phyloP scores from a whole-genome alignment of 2,888 invertebrate species.

The Azorinus chamasolen region DNA sequence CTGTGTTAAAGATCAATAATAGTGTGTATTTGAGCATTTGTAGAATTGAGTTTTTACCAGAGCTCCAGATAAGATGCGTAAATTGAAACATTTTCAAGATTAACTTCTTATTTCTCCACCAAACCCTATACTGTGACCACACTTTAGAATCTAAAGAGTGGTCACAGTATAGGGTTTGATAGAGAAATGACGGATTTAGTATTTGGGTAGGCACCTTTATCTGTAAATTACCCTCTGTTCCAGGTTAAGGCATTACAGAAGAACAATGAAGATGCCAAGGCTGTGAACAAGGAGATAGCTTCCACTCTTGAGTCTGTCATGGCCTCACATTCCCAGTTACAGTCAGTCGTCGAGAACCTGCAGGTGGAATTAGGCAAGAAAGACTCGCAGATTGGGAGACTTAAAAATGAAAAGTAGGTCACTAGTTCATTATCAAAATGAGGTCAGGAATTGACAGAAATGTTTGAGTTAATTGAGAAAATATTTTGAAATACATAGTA shows the following conservation, averaged over 20 bases:
- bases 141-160: too few relatives aligned
- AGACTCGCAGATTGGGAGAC: slow-evolving; percentile 75
- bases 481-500: neutral
- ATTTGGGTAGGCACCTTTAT: too few relatives aligned
- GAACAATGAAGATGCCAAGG: slow-evolving; percentile 80
- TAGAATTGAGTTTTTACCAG: too few relatives aligned
- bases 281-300: slow-evolving; percentile 82
- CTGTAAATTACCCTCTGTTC: neutral
- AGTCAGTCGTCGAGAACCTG: slow-evolving; percentile 80
- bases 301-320: slow-evolving; percentile 83
- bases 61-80: too few relatives aligned
- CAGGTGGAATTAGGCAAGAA: slow-evolving; percentile 82
- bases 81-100: too few relatives aligned
- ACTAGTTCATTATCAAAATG: neutral
- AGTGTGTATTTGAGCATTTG: too few relatives aligned
- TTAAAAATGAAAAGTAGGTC: slow-evolving; percentile 74
- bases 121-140: too few relatives aligned
- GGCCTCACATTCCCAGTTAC: slow-evolving; percentile 82
- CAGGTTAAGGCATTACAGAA: slow-evolving; percentile 73
- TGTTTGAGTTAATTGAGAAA: neutral
- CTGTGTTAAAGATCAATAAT: too few relatives aligned
- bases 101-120: too few relatives aligned
- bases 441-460: too few relatives aligned
- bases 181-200: too few relatives aligned
- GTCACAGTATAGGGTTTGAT: too few relatives aligned